phyloP scores from a whole-genome alignment of 2,888 invertebrate species.

The Metallyticus violacea region DNA sequence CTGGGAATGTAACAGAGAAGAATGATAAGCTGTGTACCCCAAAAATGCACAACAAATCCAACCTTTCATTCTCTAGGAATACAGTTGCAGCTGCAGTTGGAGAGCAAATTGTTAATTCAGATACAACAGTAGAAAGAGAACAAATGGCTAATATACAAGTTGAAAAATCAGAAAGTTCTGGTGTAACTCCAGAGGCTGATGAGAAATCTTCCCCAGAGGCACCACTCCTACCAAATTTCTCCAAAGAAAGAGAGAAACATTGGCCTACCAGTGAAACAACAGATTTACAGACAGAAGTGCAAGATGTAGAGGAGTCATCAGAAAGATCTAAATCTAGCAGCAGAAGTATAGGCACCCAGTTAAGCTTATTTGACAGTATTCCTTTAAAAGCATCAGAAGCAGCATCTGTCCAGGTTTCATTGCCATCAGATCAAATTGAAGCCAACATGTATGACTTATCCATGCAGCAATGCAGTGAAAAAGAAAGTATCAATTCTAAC shows the following conservation, averaged over 20 bases:
- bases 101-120: not conserved
- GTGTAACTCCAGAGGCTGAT: not conserved
- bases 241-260: not conserved
- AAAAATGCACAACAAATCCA: not conserved
- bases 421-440: not conserved
- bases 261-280: not conserved
- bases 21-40: not conserved
- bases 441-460: not conserved
- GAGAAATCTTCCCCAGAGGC: not conserved
- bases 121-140: not conserved
- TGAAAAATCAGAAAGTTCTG: not conserved
- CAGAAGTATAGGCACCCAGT: constrained; percentile 5
- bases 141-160: not conserved
- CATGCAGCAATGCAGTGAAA: not conserved
- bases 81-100: not conserved
- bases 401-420: not conserved
- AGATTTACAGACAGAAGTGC: not conserved
- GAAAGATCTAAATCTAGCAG: not conserved
- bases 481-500: not conserved
- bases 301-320: not conserved
- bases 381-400: not conserved
- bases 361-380: not conserved
- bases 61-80: not conserved
- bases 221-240: not conserved
- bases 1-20: not conserved